A percentile compares a stretch with the other conserved stretches of the same genome.
These are phyloP conservation scores for Arion vulgaris DNA, from an alignment of 1,140 invertebrate species.

Conservation along the genomic window DNA sequence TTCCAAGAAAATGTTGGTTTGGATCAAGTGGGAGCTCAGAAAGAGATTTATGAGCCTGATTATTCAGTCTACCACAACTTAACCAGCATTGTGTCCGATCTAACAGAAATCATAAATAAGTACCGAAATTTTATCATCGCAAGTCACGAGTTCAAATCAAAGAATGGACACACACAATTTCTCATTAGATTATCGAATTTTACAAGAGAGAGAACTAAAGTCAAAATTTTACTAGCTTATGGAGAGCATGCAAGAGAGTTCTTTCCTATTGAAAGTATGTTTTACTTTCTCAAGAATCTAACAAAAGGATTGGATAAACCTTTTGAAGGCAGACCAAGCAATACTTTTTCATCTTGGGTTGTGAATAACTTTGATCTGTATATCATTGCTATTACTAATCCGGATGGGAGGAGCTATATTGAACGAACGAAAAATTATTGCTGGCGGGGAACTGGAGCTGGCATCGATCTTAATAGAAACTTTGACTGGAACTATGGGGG, in stretches of 20 bases:
- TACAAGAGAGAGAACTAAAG: constrained; percentile 43
- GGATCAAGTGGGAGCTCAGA: constrained; percentile 62
- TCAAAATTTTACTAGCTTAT: constrained; percentile 65
- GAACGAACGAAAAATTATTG: constrained; percentile 66
- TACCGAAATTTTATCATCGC: constrained; percentile 56
- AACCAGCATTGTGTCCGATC: constrained; percentile 43
- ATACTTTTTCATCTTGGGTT: constrained; percentile 46
- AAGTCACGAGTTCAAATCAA: constrained; percentile 51
- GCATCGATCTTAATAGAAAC: constrained; percentile 69
- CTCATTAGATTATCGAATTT: constrained; percentile 64
- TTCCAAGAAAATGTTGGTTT: not conserved
- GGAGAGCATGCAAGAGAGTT: constrained; percentile 71
- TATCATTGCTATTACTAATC: constrained; percentile 65
- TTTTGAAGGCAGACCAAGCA: constrained; percentile 24
- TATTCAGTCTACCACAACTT: constrained; percentile 67
- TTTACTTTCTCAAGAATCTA: constrained; percentile 61
- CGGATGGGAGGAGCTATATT: constrained; percentile 64
- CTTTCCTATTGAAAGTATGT: constrained; percentile 65
- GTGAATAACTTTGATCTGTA: constrained; percentile 63
- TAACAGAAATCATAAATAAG: constrained; percentile 47
- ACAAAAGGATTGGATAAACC: constrained; percentile 47
- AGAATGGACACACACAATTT: constrained; percentile 52
- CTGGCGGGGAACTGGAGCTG: constrained; percentile 66
- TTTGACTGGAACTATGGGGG: constrained; percentile 70
- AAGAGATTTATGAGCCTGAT: constrained; percentile 62